Base-by-base conservation (phyloP, 2,113 vertebrate species). In the Galeopterus variegatus region DNA sequence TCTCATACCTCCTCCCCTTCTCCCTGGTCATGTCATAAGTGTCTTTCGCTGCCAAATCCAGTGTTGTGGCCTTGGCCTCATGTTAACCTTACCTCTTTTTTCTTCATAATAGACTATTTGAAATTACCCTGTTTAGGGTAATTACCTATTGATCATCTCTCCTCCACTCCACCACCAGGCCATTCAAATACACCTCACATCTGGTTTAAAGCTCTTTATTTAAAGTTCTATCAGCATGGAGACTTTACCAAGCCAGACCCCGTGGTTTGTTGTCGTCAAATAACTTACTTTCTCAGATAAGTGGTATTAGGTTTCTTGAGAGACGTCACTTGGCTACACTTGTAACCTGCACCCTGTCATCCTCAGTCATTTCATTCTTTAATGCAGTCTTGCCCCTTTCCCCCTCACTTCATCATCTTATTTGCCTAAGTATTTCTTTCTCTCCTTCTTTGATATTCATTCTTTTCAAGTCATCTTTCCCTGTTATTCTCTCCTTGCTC, bases 1-100 rank as follows among this genome's bases (percentile, higher is more conserved):
- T 13, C 36, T 41, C 6, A 2, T 1, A 1, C 5, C 31, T 1
- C 3, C 33, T 24, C 33, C 23, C 14, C 12, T 52, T 15, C 5
- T 58, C 8, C 24, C 4, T 10, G 19, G 6, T 58, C 41, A 4
- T 65, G 64, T 50, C 10, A 4, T 79, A 6, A 1, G 31, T 81
- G 52, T 82, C 56, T 48, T 93, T 36, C 21, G 6, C 48, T 21
- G 4, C 65, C 31, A 31, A 3, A 65, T 56, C 6, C 54, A 31
- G n/a, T 4, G 23, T 15, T 41, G 48, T 73, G 52, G 14, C 67
- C 17, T 64, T 75, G 65, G 54, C 45, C n/a, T 64, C 11, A 3
- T 48, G 28, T 79, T 36, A 48, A 48, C n/a, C 13, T 41, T n/a
- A 4, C 52, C 45, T 82, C 45, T 82, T 64, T 83, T 48, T 77